Percentiles rank a stretch among this genome's conserved stretches.
Evolutionary conservation across 2,113 vertebrate genomes (phyloP).

Genomic region (Jacana jacana): DNA sequence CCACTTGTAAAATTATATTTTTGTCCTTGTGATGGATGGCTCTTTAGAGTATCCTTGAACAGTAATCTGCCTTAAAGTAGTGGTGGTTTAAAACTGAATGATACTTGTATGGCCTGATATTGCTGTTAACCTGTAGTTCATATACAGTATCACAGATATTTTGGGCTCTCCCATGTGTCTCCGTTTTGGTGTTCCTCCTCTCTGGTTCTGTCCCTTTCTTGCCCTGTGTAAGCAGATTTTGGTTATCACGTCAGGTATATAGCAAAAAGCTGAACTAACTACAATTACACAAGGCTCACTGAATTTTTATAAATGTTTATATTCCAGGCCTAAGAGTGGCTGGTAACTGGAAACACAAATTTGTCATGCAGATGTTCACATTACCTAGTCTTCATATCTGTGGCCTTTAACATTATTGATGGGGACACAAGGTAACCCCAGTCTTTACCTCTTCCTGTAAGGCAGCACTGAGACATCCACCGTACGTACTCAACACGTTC

Average conservation of each 20-base stretch:
- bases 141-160: background rate
- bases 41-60: background rate
- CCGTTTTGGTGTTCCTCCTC: background rate
- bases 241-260: background rate
- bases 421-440: background rate
- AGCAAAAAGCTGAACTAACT: background rate
- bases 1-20: slow-evolving; percentile 34
- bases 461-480: background rate
- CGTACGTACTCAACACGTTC: background rate
- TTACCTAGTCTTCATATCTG: background rate
- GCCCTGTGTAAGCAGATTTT: background rate
- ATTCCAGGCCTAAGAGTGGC: background rate
- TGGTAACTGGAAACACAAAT: background rate
- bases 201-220: background rate
- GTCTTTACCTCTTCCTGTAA: background rate
- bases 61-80: background rate
- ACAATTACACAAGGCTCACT: background rate
- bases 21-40: slow-evolving; percentile 56
- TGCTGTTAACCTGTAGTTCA: background rate
- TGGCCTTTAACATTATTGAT: background rate
- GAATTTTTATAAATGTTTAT: background rate
- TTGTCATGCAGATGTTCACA: background rate
- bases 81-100: background rate
- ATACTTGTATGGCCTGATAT: background rate
- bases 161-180: background rate